phyloP scores from a whole-genome alignment of 2,113 vertebrate species.

The Acrocephalus arundinaceus region DNA sequence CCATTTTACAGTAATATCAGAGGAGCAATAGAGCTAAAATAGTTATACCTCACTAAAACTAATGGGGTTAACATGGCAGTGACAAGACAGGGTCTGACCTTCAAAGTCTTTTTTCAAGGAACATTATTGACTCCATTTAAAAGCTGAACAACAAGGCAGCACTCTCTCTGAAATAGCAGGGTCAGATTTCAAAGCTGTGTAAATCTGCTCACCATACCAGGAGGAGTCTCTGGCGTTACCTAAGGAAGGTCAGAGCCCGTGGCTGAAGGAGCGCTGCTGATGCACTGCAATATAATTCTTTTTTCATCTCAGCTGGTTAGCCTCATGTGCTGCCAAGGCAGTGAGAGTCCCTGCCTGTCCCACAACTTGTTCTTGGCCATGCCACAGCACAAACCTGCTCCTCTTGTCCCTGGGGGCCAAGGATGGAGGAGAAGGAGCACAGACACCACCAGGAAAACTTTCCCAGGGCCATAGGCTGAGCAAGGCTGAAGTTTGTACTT shows the following conservation, averaged over 20 bases:
- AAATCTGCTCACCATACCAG: not conserved
- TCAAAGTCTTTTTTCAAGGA: not conserved
- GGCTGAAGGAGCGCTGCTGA: not conserved
- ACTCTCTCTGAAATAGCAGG: not conserved
- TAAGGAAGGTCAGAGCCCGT: not conserved
- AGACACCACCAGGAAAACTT: not conserved
- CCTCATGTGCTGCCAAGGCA: not conserved
- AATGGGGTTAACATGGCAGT: not conserved
- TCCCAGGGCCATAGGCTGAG: not conserved
- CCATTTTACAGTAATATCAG: not conserved
- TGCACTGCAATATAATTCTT: not conserved
- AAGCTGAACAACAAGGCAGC: not conserved
- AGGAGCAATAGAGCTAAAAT: not conserved
- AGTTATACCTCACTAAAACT: not conserved
- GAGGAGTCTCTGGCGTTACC: not conserved
- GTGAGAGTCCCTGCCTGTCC: not conserved
- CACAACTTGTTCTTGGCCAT: rapidly evolving
- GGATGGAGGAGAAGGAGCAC: not conserved
- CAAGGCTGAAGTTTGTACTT: not conserved
- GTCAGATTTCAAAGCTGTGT: not conserved
- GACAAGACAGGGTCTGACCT: not conserved
- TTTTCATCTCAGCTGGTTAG: not conserved
- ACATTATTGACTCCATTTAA: not conserved
- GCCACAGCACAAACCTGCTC: not conserved
- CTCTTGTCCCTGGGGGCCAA: not conserved